These are phyloP conservation scores for Ceriagrion tenellum DNA, from an alignment of 2,888 invertebrate species.

Conservation along the genomic window DNA sequence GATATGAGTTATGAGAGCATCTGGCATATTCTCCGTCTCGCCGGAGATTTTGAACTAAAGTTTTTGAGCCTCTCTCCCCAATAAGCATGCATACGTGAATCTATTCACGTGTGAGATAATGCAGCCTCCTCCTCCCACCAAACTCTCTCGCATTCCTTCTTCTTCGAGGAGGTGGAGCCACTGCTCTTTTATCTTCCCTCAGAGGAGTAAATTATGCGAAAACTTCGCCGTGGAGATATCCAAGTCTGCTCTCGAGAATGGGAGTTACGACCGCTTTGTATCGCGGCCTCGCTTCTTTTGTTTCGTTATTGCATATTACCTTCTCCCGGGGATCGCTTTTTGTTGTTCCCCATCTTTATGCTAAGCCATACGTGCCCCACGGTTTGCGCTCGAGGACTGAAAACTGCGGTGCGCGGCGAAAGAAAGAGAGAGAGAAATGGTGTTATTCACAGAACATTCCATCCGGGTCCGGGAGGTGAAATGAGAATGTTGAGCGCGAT, in stretches of 20 bases:
- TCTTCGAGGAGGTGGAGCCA: not conserved
- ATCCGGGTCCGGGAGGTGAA: not conserved
- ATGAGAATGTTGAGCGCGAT: not conserved
- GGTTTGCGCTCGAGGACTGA: not conserved
- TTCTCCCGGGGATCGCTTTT: not conserved
- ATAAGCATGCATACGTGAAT: not conserved
- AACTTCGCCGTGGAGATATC: constrained; percentile 15
- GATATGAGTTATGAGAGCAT: not conserved
- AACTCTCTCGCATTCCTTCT: no score
- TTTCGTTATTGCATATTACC: not conserved
- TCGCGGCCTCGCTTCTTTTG: not conserved
- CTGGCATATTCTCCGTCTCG: not conserved
- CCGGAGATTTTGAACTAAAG: constrained; percentile 7
- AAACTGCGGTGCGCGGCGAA: not conserved
- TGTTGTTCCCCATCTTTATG: not conserved
- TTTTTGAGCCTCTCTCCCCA: not conserved
- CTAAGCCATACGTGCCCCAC: not conserved
- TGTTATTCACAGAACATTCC: not conserved
- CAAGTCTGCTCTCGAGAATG: not conserved
- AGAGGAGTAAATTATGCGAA: constrained; percentile 13
- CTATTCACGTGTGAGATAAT: not conserved
- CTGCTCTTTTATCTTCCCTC: not conserved
- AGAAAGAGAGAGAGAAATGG: not conserved
- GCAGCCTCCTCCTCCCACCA: not conserved
- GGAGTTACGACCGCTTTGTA: constrained; percentile 3